Conservation (phyloP, 1,140 invertebrate species). For the Aleiodes sp. region DNA sequence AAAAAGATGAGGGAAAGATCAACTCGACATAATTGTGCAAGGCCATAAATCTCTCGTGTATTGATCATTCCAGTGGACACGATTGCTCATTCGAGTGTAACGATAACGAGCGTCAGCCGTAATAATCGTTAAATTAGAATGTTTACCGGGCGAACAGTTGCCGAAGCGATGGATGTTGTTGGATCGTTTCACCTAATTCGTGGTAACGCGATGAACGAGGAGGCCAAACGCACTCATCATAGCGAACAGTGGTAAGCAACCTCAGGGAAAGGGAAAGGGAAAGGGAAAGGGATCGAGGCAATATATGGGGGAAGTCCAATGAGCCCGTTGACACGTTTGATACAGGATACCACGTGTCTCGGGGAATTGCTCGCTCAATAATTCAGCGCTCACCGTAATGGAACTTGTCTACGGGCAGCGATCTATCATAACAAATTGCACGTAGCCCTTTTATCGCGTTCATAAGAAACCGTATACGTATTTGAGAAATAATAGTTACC, state of each 20-base stretch:
- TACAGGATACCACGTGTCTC: constrained; percentile 51
- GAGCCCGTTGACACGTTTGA: constrained; percentile 62
- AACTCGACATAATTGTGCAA: not conserved
- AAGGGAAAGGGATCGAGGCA: not conserved
- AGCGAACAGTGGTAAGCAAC: no score
- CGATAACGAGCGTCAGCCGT: constrained; percentile 31
- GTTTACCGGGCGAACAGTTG: constrained; percentile 30
- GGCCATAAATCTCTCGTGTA: not conserved
- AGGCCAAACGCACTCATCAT: not conserved
- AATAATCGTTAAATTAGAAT: constrained; percentile 37
- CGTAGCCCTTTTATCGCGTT: constrained; percentile 56
- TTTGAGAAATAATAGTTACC: constrained; percentile 55
- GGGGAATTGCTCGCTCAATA: constrained; percentile 63
- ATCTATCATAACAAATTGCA: constrained; percentile 65
- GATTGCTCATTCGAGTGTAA: constrained; percentile 34
- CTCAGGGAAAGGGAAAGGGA: not conserved
- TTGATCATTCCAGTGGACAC: constrained; percentile 22
- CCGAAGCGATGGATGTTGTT: constrained; percentile 33
- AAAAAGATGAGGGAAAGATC: no score
- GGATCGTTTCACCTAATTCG: constrained; percentile 53
- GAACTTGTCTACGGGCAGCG: constrained; percentile 60
- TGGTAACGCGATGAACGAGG: not conserved
- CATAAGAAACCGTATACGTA: constrained; percentile 58
- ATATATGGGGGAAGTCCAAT: constrained; percentile 48
- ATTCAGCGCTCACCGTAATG: constrained; percentile 61